Evolutionary conservation across 2,113 vertebrate species (phyloP).

Genomic region (Takifugu bimaculatus): DNA sequence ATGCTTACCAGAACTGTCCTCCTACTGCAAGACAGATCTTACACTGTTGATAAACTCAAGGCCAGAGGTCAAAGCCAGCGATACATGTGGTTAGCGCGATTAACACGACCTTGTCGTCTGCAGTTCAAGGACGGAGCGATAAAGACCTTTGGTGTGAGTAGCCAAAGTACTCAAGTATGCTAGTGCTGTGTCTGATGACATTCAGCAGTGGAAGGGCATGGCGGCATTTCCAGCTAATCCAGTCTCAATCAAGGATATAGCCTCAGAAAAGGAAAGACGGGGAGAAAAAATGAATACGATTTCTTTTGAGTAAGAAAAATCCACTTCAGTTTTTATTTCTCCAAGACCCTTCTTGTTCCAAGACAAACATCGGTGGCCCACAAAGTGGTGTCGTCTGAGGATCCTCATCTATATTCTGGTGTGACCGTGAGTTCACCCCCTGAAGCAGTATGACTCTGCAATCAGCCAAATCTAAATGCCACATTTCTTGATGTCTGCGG

Average conservation of each 20-base stretch:
- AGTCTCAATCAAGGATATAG: neutral
- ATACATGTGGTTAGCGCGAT: constrained; percentile 53
- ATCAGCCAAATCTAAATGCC: constrained; percentile 44
- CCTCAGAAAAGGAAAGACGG: neutral
- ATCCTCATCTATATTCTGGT: neutral
- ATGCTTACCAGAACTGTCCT: constrained; percentile 19
- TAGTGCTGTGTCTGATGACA: constrained; percentile 2
- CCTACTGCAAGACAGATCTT: constrained; percentile 58
- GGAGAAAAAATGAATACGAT: no score
- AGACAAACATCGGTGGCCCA: neutral
- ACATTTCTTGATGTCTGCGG: constrained; percentile 22
- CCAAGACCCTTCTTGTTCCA: neutral
- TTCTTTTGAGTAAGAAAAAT: no score
- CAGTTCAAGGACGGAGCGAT: constrained; percentile 25
- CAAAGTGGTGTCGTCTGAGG: neutral
- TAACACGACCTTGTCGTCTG: constrained; percentile 41
- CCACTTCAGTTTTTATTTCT: no score
- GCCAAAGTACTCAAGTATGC: constrained; percentile 8
- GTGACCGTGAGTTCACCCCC: constrained; percentile 7
- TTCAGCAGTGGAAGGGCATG: constrained; percentile 5
- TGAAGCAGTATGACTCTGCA: constrained; percentile 11
- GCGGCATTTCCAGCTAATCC: constrained; percentile 6
- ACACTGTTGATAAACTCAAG: constrained; percentile 64
- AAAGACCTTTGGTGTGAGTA: constrained; percentile 27
- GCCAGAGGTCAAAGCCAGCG: constrained; percentile 22